A percentile compares a stretch with the other conserved stretches of the same genome.
Evolutionary conservation across 2,113 vertebrate genomes (phyloP).

Genomic region (Dolichallabes microphthalmus): DNA sequence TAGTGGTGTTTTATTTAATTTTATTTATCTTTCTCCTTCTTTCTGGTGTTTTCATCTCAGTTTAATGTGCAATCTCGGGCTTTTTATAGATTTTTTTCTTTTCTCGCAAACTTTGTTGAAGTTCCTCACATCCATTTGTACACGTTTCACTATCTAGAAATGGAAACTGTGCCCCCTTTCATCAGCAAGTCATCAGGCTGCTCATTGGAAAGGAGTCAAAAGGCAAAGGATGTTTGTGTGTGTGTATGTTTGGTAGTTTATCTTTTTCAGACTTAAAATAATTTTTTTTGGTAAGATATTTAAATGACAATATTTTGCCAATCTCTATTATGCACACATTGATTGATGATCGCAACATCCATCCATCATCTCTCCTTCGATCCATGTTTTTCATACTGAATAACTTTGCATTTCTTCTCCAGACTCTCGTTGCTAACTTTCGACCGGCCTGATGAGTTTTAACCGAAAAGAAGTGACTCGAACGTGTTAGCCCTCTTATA

Average conservation of each 20-base stretch:
- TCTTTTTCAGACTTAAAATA: neutral
- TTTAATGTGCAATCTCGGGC: neutral
- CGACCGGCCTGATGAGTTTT: no score
- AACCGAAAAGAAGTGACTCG: no score
- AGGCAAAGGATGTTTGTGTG: neutral
- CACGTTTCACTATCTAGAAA: constrained; percentile 34
- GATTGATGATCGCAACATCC: neutral
- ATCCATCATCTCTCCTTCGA: neutral
- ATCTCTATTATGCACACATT: neutral
- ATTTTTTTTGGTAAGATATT: neutral
- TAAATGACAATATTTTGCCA: neutral
- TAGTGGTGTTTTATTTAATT: neutral
- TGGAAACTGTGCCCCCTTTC: constrained; percentile 9
- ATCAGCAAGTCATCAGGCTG: neutral
- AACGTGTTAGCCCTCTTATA: no score
- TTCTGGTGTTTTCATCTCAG: neutral
- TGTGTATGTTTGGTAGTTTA: neutral
- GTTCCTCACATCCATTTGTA: constrained; percentile 17
- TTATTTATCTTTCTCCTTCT: neutral
- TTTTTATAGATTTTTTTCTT: neutral
- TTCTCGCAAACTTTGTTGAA: neutral
- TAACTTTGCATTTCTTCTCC: no score
- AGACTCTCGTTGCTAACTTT: no score
- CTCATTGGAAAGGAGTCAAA: constrained; percentile 4
- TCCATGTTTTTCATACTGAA: no score